phyloP scores from a whole-genome alignment of 1,140 invertebrate species.

The Aphelinus certus region DNA sequence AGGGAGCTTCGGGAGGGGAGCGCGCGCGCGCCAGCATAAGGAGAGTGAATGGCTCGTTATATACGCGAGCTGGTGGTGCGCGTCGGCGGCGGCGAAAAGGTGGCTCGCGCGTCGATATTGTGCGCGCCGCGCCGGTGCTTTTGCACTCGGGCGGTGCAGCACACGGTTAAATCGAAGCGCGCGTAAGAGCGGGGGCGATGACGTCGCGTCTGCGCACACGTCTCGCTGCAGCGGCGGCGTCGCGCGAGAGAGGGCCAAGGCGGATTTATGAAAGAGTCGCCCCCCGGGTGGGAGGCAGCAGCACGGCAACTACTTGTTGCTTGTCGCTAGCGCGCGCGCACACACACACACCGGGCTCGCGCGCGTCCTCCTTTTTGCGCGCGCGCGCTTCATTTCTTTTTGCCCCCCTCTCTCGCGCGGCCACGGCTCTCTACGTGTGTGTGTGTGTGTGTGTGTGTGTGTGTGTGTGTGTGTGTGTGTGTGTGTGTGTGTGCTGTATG shows the following conservation, averaged over 20 bases:
- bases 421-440: too few relatives aligned
- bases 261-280: constrained; percentile 7
- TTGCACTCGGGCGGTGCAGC: background rate
- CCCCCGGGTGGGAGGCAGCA: background rate
- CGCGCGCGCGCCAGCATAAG: too few relatives aligned
- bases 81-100: too few relatives aligned
- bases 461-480: too few relatives aligned
- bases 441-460: too few relatives aligned
- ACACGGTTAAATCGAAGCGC: constrained; percentile 17
- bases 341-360: background rate
- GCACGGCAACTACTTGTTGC: constrained; percentile 19
- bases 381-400: background rate
- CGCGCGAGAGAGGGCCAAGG: background rate
- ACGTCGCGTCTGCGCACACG: constrained; percentile 17
- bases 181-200: background rate
- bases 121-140: background rate
- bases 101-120: background rate
- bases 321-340: background rate
- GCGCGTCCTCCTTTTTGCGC: background rate
- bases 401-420: background rate
- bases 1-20: too few relatives aligned
- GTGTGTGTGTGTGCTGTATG: too few relatives aligned
- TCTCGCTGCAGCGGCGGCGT: background rate
- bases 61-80: too few relatives aligned
- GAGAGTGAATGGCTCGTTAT: too few relatives aligned